Conservation (phyloP, 2,797 vertebrate species). For the Apodemus agrarius region DNA sequence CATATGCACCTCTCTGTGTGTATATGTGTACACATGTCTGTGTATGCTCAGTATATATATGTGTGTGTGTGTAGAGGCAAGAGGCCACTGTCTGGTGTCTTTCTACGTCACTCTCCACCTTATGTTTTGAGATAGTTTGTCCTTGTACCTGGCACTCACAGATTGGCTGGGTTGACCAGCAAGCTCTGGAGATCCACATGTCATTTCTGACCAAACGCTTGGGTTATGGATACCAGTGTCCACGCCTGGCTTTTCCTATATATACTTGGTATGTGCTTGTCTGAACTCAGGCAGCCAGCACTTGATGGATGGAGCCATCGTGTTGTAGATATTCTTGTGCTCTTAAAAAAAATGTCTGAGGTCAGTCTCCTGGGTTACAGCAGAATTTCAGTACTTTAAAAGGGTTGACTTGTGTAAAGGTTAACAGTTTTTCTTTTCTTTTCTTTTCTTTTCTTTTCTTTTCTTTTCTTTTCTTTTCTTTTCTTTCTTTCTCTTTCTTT, state of each 20-base stretch:
- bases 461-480: background rate
- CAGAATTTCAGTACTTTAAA: conserved; percentile 49
- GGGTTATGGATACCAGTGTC: background rate
- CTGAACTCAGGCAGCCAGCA: background rate
- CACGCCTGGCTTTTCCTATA: background rate
- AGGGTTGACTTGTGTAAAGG: background rate
- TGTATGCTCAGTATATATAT: background rate
- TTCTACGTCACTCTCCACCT: background rate
- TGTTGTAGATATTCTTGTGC: background rate
- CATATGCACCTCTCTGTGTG: background rate
- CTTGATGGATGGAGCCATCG: background rate
- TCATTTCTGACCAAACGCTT: background rate
- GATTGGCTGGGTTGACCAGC: background rate
- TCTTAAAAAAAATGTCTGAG: conserved; percentile 1
- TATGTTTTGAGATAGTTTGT: background rate
- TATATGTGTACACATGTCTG: background rate
- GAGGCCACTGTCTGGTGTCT: background rate
- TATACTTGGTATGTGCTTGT: background rate
- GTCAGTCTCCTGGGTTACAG: background rate
- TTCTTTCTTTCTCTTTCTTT: too few relatives aligned
- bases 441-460: background rate
- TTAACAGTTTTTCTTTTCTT: background rate
- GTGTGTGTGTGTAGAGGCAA: background rate
- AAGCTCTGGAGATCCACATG: background rate
- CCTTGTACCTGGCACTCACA: background rate